Evolutionary conservation across 2,888 invertebrate species (phyloP).

Genomic region (Capitulum mitella): DNA sequence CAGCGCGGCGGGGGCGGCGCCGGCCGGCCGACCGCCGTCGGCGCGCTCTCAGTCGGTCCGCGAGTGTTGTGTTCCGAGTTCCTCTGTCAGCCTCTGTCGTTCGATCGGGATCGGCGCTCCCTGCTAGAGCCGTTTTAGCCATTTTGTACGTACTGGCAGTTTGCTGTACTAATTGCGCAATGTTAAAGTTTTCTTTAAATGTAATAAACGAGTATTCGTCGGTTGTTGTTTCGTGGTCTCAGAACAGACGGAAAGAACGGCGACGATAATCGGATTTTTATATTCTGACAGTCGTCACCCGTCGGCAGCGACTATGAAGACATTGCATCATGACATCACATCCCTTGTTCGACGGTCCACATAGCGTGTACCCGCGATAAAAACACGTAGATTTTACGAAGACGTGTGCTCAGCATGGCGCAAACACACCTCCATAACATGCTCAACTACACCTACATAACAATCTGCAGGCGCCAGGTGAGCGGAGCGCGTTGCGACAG

Average conservation of each 20-base stretch:
- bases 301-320: too few relatives aligned
- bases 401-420: too few relatives aligned
- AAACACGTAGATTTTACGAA: too few relatives aligned
- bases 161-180: constrained; percentile 21
- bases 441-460: neutral
- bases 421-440: too few relatives aligned
- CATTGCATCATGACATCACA: too few relatives aligned
- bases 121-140: constrained; percentile 18
- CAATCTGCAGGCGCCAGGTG: neutral
- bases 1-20: neutral
- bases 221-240: neutral
- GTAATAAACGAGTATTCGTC: constrained; percentile 23
- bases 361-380: too few relatives aligned
- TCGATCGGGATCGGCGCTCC: constrained; percentile 12
- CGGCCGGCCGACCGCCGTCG: neutral
- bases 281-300: too few relatives aligned
- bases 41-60: neutral
- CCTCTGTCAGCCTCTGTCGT: constrained; percentile 13
- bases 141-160: constrained; percentile 20
- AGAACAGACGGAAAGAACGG: too few relatives aligned
- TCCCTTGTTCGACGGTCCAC: too few relatives aligned
- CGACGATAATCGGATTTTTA: too few relatives aligned
- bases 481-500: too few relatives aligned
- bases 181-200: constrained; percentile 25
- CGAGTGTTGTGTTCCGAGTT: constrained; percentile 19